Evolutionary conservation across 2,113 vertebrate genomes (phyloP).

Genomic region (Apodemus sylvaticus): DNA sequence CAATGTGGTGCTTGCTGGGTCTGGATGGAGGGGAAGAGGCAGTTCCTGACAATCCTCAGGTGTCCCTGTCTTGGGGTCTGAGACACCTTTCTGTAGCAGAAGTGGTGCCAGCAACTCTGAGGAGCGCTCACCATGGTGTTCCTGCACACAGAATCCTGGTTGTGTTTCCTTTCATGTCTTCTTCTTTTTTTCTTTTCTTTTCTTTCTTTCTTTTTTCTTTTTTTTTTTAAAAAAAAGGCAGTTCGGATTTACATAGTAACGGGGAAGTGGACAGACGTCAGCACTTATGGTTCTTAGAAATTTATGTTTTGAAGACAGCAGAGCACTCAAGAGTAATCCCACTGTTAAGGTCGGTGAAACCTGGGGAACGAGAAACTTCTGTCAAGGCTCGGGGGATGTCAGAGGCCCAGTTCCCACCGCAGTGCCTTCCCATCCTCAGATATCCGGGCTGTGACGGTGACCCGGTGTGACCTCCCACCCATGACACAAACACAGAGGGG

Average conservation of each 20-base stretch:
- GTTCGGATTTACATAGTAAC: conserved; percentile 92
- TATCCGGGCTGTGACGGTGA: not conserved
- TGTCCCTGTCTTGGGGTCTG: conserved; percentile 22
- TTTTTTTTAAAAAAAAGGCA: conserved; percentile 88
- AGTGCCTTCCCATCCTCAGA: not conserved
- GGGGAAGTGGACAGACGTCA: conserved; percentile 93
- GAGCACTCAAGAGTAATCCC: conserved; percentile 87
- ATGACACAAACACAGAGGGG: not conserved
- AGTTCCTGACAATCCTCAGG: conserved; percentile 61
- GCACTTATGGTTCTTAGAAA: conserved; percentile 95
- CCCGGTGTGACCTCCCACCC: not conserved
- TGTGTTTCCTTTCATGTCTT: conserved; percentile 73
- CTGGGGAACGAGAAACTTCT: conserved; percentile 81
- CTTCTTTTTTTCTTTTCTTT: not conserved
- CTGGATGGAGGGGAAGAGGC: conserved; percentile 70
- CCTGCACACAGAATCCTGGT: conserved; percentile 80
- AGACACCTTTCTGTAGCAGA: conserved; percentile 69
- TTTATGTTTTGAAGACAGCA: conserved; percentile 87
- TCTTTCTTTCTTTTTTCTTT: conserved; percentile 40
- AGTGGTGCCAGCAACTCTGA: conserved; percentile 79
- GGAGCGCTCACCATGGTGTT: conserved; percentile 67
- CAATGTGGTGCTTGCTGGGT: conserved; percentile 71
- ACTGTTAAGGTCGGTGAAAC: conserved; percentile 97
- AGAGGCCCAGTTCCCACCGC: accelerated
- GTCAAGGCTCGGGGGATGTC: not conserved